Conservation (phyloP, 2,797 vertebrate genomes). For the Lithobates sylvaticus region DNA sequence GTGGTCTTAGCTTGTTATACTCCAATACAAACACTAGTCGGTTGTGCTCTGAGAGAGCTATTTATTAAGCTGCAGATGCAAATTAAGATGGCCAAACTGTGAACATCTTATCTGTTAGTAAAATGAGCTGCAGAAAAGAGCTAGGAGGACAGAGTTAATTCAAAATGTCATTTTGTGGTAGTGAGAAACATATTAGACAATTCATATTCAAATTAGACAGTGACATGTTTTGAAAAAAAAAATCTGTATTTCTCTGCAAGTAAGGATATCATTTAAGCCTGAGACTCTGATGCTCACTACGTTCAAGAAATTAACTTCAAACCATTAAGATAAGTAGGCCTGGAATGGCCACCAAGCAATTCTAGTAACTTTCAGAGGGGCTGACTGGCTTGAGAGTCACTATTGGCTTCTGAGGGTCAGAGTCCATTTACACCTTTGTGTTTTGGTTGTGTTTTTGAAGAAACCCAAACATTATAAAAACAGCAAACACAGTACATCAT, state of each 20-base stretch:
- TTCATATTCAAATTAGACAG: constrained; percentile 19
- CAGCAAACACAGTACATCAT: background rate
- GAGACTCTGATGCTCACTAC: background rate
- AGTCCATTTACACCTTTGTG: background rate
- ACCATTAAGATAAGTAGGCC: background rate
- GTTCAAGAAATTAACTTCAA: background rate
- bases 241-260: background rate
- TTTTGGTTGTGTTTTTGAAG: background rate
- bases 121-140: background rate
- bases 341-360: background rate
- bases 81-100: background rate
- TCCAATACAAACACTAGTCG: background rate
- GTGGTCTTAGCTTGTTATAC: background rate
- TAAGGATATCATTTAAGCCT: constrained; percentile 6
- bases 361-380: background rate
- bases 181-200: constrained; percentile 19
- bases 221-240: background rate
- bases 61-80: background rate
- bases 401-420: too few relatives aligned
- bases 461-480: too few relatives aligned
- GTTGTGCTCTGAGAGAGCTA: background rate
- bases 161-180: constrained; percentile 17
- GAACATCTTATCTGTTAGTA: constrained; percentile 2
- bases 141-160: constrained; percentile 6
- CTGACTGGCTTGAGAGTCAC: background rate